These are phyloP conservation scores for Schmidtea mediterranea DNA, from an alignment of 1,140 invertebrate species.

Conservation along the genomic window DNA sequence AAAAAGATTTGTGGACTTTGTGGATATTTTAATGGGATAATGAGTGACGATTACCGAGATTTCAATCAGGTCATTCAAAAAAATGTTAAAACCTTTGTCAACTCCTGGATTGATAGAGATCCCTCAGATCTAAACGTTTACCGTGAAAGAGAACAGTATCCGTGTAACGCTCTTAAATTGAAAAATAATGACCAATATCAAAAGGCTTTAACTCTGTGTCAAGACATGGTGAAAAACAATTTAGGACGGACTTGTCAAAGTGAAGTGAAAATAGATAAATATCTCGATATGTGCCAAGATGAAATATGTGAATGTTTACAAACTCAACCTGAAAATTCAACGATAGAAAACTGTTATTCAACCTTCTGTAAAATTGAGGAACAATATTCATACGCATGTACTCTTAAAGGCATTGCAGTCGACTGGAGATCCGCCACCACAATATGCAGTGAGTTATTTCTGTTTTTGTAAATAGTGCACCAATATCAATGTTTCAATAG, in stretches of 20 bases:
- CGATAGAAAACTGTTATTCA: not conserved
- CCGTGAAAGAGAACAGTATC: not conserved
- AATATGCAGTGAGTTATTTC: not conserved
- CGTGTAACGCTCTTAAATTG: not conserved
- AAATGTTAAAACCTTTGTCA: not conserved
- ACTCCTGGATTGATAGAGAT: not conserved
- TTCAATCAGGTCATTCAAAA: not conserved
- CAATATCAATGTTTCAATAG: constrained; percentile 35
- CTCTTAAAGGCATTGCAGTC: not conserved
- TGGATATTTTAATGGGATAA: constrained; percentile 56
- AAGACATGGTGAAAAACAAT: not conserved
- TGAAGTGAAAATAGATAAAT: not conserved
- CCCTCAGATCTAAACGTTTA: not conserved
- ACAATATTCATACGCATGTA: not conserved
- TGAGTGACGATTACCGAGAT: constrained; percentile 49
- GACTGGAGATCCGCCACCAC: not conserved
- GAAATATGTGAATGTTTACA: not conserved
- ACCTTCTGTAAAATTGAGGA: not conserved
- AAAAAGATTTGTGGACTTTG: constrained; percentile 43
- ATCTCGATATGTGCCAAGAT: not conserved
- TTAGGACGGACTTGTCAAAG: not conserved
- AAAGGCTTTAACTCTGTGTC: not conserved
- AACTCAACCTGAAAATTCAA: not conserved
- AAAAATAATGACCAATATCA: not conserved
- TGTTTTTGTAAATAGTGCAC: constrained; percentile 30